These are phyloP conservation scores for Glossosoma conforme DNA, from an alignment of 1,140 invertebrate species.

Conservation along the genomic window DNA sequence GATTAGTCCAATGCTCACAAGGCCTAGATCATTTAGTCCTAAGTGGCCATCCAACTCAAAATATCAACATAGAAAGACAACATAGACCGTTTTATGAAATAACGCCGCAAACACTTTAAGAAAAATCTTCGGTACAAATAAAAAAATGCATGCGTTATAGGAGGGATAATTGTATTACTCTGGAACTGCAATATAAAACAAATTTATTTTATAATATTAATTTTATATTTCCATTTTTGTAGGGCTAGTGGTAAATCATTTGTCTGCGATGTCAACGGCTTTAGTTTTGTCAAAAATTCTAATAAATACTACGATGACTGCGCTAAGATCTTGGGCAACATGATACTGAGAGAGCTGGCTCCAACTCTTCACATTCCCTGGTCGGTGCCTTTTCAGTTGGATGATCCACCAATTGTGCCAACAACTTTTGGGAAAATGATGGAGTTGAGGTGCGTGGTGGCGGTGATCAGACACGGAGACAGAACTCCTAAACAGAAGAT, in stretches of 20 bases:
- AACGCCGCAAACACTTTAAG: too few species aligned
- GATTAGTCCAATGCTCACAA: too few species aligned
- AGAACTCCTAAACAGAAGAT: conserved; percentile 99
- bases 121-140: too few species aligned
- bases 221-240: too few species aligned
- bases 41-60: too few species aligned
- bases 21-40: too few species aligned
- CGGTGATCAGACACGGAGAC: conserved; percentile 97
- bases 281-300: conserved; percentile 99
- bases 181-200: too few species aligned
- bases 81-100: too few species aligned
- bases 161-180: too few species aligned
- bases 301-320: conserved; percentile 99
- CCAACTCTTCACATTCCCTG: conserved; percentile 95
- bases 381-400: conserved; percentile 93
- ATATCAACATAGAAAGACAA: too few species aligned
- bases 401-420: conserved; percentile 97
- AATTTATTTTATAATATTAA: too few species aligned
- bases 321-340: conserved; percentile 93
- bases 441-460: conserved; percentile 96
- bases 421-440: conserved; percentile 99
- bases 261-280: conserved; percentile 99
- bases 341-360: conserved; percentile 86
- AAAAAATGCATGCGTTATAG: too few species aligned
- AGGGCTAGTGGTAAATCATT: conserved; percentile 97